Percentiles rank a stretch among this genome's conserved stretches.
Conservation (phyloP, 2,888 invertebrate species). For the Halocaridina rubra region DNA sequence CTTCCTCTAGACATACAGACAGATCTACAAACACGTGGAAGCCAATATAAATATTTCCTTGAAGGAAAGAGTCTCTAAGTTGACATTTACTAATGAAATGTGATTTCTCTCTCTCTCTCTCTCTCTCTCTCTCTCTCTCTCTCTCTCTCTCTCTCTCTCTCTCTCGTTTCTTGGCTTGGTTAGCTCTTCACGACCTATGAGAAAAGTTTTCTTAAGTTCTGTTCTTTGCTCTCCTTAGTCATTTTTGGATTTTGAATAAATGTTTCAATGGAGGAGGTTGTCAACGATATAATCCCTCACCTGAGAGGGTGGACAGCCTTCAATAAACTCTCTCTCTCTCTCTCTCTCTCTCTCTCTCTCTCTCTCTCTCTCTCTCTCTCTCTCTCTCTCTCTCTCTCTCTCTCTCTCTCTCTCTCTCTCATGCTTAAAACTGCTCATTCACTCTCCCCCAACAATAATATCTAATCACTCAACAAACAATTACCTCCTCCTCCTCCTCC, state of each 20-base stretch:
- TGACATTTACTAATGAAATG: neutral
- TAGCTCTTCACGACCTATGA: neutral
- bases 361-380: no score
- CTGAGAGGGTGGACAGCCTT: neutral
- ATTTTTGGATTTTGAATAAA: no score
- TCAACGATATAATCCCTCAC: neutral
- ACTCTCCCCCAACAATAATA: no score
- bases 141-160: neutral
- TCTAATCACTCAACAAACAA: no score
- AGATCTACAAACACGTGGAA: no score
- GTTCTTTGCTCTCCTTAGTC: neutral
- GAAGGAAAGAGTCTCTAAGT: no score
- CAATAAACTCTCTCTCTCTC: neutral
- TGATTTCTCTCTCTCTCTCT: neutral
- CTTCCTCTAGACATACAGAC: no score
- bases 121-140: neutral
- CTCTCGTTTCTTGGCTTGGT: neutral
- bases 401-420: no score
- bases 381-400: no score
- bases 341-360: neutral
- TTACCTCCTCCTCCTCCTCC: no score
- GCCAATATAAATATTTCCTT: no score
- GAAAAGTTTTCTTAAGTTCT: neutral
- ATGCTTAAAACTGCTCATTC: no score
- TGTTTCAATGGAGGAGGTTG: neutral